A percentile compares a stretch with the other conserved stretches of the same genome.
Conservation (phyloP, 2,888 invertebrate genomes). For the Uropetala carovei region DNA sequence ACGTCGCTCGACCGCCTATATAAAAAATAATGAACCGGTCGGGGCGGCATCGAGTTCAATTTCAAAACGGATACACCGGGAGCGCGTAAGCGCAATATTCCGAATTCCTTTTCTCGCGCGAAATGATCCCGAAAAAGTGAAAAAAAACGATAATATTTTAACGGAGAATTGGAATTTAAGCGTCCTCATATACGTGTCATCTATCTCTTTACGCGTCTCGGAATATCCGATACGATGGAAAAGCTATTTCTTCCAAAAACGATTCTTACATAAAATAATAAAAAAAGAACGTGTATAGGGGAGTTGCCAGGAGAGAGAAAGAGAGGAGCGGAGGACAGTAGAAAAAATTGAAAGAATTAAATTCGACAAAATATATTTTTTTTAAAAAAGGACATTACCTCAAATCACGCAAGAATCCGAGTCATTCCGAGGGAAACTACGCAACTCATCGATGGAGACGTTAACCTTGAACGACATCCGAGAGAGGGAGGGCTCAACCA, state of each 20-base stretch:
- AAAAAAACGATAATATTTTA: not conserved
- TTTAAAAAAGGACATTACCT: not conserved
- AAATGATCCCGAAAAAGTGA: slow-evolving; percentile 5
- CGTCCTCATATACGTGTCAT: not conserved
- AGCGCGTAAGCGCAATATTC: slow-evolving; percentile 3
- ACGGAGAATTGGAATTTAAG: not conserved
- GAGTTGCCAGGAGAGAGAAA: too few relatives aligned
- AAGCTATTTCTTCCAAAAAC: not conserved
- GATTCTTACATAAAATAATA: too few relatives aligned
- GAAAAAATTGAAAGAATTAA: not conserved
- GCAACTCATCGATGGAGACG: too few relatives aligned
- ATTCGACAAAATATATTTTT: not conserved
- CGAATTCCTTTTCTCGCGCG: not conserved
- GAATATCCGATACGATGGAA: not conserved
- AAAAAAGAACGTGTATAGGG: too few relatives aligned
- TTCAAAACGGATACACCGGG: not conserved
- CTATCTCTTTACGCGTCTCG: not conserved
- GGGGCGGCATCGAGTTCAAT: not conserved
- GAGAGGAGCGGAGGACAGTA: too few relatives aligned
- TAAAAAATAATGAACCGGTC: slow-evolving; percentile 42
- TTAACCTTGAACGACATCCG: too few relatives aligned
- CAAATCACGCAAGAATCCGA: too few relatives aligned
- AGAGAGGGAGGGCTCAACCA: not conserved
- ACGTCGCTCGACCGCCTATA: slow-evolving; percentile 5
- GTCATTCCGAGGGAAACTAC: too few relatives aligned